Conservation (phyloP, 2,797 vertebrate genomes). For the Arremon aurantiirostris region DNA sequence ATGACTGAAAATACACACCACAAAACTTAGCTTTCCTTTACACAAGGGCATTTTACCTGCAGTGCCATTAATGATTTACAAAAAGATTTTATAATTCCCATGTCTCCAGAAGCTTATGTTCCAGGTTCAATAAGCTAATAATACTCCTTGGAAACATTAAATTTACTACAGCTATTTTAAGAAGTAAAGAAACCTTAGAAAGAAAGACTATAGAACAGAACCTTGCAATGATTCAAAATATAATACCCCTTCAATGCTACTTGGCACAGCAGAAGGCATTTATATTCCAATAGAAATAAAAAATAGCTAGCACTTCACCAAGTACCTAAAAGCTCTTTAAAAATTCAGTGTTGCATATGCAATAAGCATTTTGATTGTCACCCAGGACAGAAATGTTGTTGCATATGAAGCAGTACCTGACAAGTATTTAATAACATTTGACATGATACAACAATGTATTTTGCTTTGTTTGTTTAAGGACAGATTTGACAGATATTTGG, state of each 20-base stretch:
- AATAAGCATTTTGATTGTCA: not conserved
- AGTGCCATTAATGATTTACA: not conserved
- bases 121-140: conserved; percentile 17
- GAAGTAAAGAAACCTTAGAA: conserved; percentile 9
- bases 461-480: conserved; percentile 10
- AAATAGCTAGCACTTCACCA: not conserved
- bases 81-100: not conserved
- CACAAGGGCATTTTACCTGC: not conserved
- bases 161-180: conserved; percentile 19
- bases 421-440: not conserved
- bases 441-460: not conserved
- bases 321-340: not conserved
- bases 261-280: not conserved
- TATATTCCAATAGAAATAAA: not conserved
- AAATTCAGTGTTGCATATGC: not conserved
- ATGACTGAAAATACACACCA: not conserved
- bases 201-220: not conserved
- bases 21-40: not conserved
- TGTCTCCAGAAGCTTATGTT: not conserved
- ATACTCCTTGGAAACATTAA: not conserved
- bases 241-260: not conserved
- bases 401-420: not conserved
- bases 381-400: not conserved
- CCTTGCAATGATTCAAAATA: not conserved
- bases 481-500: not conserved